Conservation (phyloP, 2,888 invertebrate genomes). For the Dilophus febrilis region DNA sequence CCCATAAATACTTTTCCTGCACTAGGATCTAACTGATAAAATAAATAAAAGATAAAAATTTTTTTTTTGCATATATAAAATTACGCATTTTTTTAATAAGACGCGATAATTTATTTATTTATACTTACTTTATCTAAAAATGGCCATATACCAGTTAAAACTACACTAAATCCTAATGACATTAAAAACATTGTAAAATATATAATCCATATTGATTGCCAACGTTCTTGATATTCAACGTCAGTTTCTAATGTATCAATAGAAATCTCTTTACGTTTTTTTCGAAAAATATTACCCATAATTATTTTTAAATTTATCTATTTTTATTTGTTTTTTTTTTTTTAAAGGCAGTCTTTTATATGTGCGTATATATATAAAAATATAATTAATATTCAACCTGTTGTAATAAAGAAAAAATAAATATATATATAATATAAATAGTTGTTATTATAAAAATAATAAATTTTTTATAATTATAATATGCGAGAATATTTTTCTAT, state of each 20-base stretch:
- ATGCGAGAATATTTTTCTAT: too few relatives aligned
- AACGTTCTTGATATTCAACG: slow-evolving; percentile 48
- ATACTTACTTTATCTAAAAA: slow-evolving; percentile 60
- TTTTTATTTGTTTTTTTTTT: too few relatives aligned
- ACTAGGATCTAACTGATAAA: slow-evolving; percentile 53
- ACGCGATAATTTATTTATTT: neutral
- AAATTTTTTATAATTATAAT: too few relatives aligned
- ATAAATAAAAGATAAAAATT: too few relatives aligned
- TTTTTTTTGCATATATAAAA: neutral
- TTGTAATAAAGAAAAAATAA: too few relatives aligned
- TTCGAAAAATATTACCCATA: too few relatives aligned
- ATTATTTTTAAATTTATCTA: too few relatives aligned
- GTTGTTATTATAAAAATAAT: too few relatives aligned
- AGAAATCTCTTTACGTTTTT: neutral
- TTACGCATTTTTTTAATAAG: neutral
- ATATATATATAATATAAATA: too few relatives aligned
- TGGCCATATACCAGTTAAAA: slow-evolving; percentile 77
- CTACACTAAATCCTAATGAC: slow-evolving; percentile 74
- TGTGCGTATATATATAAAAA: too few relatives aligned
- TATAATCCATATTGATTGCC: slow-evolving; percentile 63
- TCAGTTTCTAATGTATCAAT: slow-evolving; percentile 44
- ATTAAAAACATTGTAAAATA: slow-evolving; percentile 84
- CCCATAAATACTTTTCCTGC: slow-evolving; percentile 73
- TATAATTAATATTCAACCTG: too few relatives aligned
- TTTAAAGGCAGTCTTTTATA: too few relatives aligned